Percentiles rank a stretch among this genome's conserved stretches.
Conservation (phyloP, 2,888 invertebrate species). For the Macrophya annulata region DNA sequence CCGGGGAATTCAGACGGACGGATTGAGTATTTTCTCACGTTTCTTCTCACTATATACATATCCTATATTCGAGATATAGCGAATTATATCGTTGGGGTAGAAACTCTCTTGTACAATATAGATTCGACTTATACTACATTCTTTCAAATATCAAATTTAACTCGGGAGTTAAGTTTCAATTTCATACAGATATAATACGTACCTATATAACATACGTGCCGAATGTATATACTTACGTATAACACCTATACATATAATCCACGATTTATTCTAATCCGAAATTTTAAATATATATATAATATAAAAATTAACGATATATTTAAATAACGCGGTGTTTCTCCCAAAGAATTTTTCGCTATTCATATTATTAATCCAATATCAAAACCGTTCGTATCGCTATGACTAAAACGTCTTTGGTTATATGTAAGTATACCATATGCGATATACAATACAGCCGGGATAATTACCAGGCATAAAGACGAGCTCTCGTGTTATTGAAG, state of each 20-base stretch:
- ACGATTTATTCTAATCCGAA: neutral
- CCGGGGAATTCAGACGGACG: constrained; percentile 1
- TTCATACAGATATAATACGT: neutral
- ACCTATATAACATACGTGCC: too few relatives aligned
- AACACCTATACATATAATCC: too few relatives aligned
- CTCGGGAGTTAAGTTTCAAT: neutral
- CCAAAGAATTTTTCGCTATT: too few relatives aligned
- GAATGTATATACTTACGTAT: too few relatives aligned
- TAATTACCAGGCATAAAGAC: neutral
- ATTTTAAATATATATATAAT: too few relatives aligned
- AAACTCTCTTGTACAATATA: neutral
- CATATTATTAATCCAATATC: too few relatives aligned
- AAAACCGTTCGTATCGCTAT: too few relatives aligned
- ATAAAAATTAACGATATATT: too few relatives aligned
- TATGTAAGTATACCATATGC: too few relatives aligned
- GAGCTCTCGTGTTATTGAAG: neutral
- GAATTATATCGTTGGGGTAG: neutral
- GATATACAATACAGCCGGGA: neutral
- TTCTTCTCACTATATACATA: neutral
- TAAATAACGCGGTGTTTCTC: too few relatives aligned
- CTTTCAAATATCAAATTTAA: neutral
- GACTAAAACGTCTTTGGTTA: too few relatives aligned
- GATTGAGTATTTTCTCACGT: constrained; percentile 36
- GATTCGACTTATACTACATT: neutral
- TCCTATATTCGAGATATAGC: neutral